Base-by-base conservation (phyloP, 1,140 invertebrate species). In the Propsilocerus akamusi region DNA sequence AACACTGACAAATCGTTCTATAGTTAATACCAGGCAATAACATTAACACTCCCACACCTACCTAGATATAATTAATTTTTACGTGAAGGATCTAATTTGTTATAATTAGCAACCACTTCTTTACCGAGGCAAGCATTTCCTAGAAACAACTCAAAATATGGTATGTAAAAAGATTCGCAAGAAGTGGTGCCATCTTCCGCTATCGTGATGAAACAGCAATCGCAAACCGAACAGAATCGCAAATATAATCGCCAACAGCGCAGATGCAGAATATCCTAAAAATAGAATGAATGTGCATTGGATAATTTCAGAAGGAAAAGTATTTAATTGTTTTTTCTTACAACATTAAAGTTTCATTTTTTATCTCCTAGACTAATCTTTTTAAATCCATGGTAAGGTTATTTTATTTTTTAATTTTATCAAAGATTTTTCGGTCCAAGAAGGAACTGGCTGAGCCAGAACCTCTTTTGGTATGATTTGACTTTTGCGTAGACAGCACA, bases 1-100 rank as follows among this genome's bases (percentile, higher is more conserved):
- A 2, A 89, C 83, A 30, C 83, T 84, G 3, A 86, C 73, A 65
- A 86, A 88, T 7, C 84, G 70, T 62, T 87, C 84, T 14, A 84
- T 69, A 10, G 83, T 87, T 53, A 88, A 71, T 11, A 81, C 82
- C 25, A 86, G 70, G n/a, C n/a, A n/a, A n/a, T 5, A 89, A 72
- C 77, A 83, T 83, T 66, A 88, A 75, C 0, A 86, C 82, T 11
- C 82, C 77, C 3, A 81, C 71, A 17, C 79, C 79, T 79, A 56
- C 10, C 55, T 52, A 49, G 6, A 48, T 61, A 26, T 23, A n/a
- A 46, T 14, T 6, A 17, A 51, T 26, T 46, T 11, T 25, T 37
- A 23, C 3, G 28, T 11, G 12, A 48, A 52, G 22, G 5, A 26
- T 46, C 20, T 2, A 10, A 49, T 25, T 26, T 11, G 3, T 2